A percentile compares a stretch with the other conserved stretches of the same genome.
phyloP scores from a whole-genome alignment of 2,888 invertebrate genomes.

The Stenoptilia bipunctidactyla region DNA sequence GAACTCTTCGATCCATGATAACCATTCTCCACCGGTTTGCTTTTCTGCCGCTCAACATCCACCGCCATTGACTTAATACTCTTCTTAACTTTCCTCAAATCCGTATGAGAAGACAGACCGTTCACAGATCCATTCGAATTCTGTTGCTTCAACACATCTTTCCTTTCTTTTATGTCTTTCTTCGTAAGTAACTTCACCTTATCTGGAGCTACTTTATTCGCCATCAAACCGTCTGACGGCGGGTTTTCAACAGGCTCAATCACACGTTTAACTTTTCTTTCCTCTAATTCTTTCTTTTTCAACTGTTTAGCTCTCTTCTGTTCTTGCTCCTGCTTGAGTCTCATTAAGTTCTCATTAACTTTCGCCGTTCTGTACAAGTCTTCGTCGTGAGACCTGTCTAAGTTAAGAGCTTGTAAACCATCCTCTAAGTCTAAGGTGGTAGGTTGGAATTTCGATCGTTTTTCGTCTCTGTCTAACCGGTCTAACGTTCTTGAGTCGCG shows the following conservation, averaged over 20 bases:
- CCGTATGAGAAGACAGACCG: conserved; percentile 29
- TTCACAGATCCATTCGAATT: conserved; percentile 26
- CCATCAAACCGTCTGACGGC: conserved; percentile 42
- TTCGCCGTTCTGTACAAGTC: conserved; percentile 59
- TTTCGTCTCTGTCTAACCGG: conserved; percentile 50
- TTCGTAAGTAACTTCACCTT: conserved; percentile 51
- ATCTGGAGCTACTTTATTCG: conserved; percentile 45
- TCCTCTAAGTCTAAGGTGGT: conserved; percentile 70
- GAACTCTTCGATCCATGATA: conserved; percentile 30
- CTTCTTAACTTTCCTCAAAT: conserved; percentile 46
- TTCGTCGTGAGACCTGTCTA: conserved; percentile 57
- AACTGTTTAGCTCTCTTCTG: conserved; percentile 39
- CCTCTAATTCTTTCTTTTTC: conserved; percentile 41
- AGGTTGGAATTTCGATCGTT: conserved; percentile 56
- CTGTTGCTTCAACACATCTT: conserved; percentile 51
- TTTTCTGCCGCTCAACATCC: conserved; percentile 38
- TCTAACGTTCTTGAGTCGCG: conserved; percentile 58
- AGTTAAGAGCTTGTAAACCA: conserved; percentile 61
- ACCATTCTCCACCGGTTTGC: conserved; percentile 44
- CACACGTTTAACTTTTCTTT: conserved; percentile 35
- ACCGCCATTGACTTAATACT: conserved; percentile 33
- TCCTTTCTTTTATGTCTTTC: conserved; percentile 52
- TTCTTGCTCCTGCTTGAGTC: conserved; percentile 53
- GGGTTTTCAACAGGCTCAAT: conserved; percentile 51
- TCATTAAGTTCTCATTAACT: conserved; percentile 61